These are phyloP conservation scores for Tapera naevia DNA, from an alignment of 2,797 vertebrate species.

Conservation along the genomic window DNA sequence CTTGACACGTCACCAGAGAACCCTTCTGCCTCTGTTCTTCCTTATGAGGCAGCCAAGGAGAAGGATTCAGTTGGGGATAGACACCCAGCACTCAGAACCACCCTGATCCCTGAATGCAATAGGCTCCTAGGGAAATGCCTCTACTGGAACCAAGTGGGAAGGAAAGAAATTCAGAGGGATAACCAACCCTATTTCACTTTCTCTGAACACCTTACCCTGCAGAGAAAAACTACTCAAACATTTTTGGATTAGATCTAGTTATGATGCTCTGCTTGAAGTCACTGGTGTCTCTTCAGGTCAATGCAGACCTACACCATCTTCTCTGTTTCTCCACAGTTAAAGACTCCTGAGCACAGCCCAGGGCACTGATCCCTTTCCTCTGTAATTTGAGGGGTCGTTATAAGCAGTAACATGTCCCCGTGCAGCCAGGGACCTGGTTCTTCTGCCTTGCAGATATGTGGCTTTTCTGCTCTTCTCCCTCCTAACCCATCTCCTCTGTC, in stretches of 20 bases:
- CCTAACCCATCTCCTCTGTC: neutral
- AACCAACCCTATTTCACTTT: neutral
- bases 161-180: neutral
- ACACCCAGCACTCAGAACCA: neutral
- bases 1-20: neutral
- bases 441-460: too few species aligned
- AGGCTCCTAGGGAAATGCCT: rapidly evolving
- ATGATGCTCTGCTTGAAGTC: too few species aligned
- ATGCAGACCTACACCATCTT: neutral
- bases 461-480: neutral
- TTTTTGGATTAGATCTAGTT: neutral
- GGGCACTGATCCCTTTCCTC: too few species aligned
- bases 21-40: neutral
- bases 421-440: too few species aligned
- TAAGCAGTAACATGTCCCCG: too few species aligned
- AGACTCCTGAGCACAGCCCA: too few species aligned
- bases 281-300: neutral
- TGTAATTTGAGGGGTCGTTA: too few species aligned
- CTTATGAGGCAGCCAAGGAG: neutral
- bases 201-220: neutral
- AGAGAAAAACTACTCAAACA: neutral
- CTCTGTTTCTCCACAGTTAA: too few species aligned
- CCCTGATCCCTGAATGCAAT: too few species aligned
- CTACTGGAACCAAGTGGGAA: neutral
- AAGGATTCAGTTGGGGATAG: neutral